Conservation (phyloP, 2,113 vertebrate genomes). For the Neotragus moschatus region DNA sequence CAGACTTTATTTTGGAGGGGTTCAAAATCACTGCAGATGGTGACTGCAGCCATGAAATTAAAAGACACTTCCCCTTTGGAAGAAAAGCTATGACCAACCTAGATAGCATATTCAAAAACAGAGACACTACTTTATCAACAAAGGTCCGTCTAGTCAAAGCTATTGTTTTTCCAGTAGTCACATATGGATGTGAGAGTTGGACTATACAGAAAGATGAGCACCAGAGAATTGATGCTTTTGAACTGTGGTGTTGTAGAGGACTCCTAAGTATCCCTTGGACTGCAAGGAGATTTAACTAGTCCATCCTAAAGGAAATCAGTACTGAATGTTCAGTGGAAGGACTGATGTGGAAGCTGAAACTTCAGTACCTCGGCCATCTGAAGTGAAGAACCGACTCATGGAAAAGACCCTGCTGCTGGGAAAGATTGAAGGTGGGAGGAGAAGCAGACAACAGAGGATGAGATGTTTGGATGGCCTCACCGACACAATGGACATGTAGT, state of each 20-base stretch:
- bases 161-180: background rate
- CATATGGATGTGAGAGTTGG: background rate
- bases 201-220: background rate
- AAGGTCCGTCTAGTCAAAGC: background rate
- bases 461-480: background rate
- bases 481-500: background rate
- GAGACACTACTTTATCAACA: background rate
- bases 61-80: background rate
- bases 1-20: background rate
- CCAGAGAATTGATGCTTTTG: background rate
- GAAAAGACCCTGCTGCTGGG: background rate
- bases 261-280: background rate
- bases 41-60: background rate
- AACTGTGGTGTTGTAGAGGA: background rate
- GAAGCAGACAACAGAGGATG: background rate
- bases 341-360: background rate
- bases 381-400: background rate
- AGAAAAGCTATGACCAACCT: background rate
- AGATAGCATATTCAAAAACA: background rate
- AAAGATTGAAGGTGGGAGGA: background rate
- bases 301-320: background rate
- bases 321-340: background rate
- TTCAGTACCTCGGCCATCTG: background rate
- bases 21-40: background rate
- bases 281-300: background rate